phyloP scores from a whole-genome alignment of 2,113 vertebrate species.

The Caranx ignobilis region DNA sequence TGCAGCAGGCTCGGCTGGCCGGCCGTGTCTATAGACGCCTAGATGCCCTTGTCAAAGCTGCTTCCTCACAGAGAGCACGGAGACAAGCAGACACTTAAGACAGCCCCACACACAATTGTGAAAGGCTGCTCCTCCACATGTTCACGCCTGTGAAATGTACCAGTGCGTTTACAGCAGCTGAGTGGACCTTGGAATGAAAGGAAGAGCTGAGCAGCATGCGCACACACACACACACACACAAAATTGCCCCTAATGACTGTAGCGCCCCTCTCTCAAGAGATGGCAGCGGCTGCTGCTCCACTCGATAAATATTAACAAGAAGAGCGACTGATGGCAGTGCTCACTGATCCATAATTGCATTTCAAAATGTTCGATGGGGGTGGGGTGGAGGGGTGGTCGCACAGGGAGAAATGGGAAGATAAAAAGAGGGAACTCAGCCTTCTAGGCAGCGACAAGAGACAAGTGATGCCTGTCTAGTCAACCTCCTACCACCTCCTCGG shows the following conservation, averaged over 20 bases:
- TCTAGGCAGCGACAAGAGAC: slow-evolving; percentile 56
- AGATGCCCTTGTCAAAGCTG: slow-evolving; percentile 75
- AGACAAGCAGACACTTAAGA: slow-evolving; percentile 67
- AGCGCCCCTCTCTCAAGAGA: slow-evolving; percentile 78
- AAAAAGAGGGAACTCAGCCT: slow-evolving; percentile 53
- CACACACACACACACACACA: slow-evolving; percentile 43
- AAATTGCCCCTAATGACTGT: slow-evolving; percentile 81
- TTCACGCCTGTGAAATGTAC: slow-evolving; percentile 77
- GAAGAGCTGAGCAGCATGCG: slow-evolving; percentile 30
- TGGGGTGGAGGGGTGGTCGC: slow-evolving; percentile 32
- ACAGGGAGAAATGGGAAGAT: slow-evolving; percentile 48
- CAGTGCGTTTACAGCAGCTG: slow-evolving; percentile 72
- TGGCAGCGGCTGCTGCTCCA: slow-evolving; percentile 78
- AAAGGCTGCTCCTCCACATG: slow-evolving; percentile 73
- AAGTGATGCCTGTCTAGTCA: slow-evolving; percentile 61
- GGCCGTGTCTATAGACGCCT: slow-evolving; percentile 61
- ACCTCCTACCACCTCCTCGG: slow-evolving; percentile 50
- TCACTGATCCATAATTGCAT: slow-evolving; percentile 87
- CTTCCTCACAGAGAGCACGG: slow-evolving; percentile 69
- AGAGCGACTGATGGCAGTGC: slow-evolving; percentile 82
- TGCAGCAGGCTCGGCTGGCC: slow-evolving; percentile 59
- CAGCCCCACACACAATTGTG: slow-evolving; percentile 47
- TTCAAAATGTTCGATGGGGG: slow-evolving; percentile 77
- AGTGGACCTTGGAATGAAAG: slow-evolving; percentile 66
- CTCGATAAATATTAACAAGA: slow-evolving; percentile 88